These are phyloP conservation scores for Stegastes partitus DNA, from an alignment of 2,113 vertebrate genomes.

Conservation along the genomic window DNA sequence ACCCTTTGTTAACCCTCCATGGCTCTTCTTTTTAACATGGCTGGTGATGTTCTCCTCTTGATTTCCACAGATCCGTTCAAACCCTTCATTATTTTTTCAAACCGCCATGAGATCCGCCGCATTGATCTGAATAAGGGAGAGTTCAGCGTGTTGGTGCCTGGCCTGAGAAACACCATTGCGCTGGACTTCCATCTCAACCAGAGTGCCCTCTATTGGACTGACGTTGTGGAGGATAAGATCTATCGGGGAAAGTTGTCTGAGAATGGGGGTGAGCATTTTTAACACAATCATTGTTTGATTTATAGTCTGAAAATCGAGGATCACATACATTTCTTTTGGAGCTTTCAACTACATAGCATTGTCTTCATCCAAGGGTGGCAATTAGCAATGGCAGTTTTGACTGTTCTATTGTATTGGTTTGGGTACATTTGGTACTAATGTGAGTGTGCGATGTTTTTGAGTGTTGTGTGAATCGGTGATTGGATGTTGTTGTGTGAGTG, in stretches of 20 bases:
- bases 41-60: neutral
- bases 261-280: constrained; percentile 88
- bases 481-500: no score
- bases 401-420: no score
- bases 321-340: neutral
- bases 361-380: neutral
- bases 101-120: constrained; percentile 96
- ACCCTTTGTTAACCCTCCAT: neutral
- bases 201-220: constrained; percentile 97
- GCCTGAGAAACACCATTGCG: constrained; percentile 96
- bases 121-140: constrained; percentile 96
- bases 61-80: constrained; percentile 92
- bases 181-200: constrained; percentile 97
- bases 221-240: constrained; percentile 98
- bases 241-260: constrained; percentile 96
- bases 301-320: neutral
- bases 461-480: no score
- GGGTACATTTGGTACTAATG: no score
- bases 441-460: no score
- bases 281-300: neutral
- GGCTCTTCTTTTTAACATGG: neutral
- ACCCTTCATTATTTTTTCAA: constrained; percentile 98
- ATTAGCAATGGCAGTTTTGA: no score
- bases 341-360: neutral
- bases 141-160: constrained; percentile 96